These are phyloP conservation scores for Onthophagus taurus DNA, from an alignment of 1,140 invertebrate genomes.

Conservation along the genomic window DNA sequence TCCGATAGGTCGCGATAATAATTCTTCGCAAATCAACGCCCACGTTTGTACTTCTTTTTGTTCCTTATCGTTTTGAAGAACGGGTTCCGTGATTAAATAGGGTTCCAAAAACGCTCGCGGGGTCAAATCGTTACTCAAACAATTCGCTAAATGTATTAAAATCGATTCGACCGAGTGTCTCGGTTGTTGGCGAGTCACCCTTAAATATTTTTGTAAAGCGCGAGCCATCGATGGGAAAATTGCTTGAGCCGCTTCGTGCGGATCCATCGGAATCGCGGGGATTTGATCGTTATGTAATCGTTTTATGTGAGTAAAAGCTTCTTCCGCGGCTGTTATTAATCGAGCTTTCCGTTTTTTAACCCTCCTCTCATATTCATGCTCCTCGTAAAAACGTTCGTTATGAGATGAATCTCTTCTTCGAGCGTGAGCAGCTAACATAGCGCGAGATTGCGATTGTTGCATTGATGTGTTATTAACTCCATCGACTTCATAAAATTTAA, in stretches of 20 bases:
- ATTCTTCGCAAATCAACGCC: slow-evolving; percentile 86
- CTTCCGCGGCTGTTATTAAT: slow-evolving; percentile 86
- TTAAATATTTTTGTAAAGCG: slow-evolving; percentile 90
- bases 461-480: slow-evolving; percentile 62
- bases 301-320: slow-evolving; percentile 95
- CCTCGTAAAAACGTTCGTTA: slow-evolving; percentile 95
- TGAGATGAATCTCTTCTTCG: slow-evolving; percentile 74
- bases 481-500: slow-evolving; percentile 97
- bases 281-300: slow-evolving; percentile 57
- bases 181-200: slow-evolving; percentile 91
- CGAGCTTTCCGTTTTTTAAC: slow-evolving; percentile 84
- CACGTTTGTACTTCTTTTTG: slow-evolving; percentile 72
- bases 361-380: slow-evolving; percentile 90
- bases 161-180: slow-evolving; percentile 91
- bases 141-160: slow-evolving; percentile 72
- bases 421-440: slow-evolving; percentile 60
- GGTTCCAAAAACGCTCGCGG: slow-evolving; percentile 88
- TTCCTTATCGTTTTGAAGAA: slow-evolving; percentile 72
- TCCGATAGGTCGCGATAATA: slow-evolving; percentile 73
- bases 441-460: slow-evolving; percentile 53
- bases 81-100: slow-evolving; percentile 68
- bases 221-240: slow-evolving; percentile 94
- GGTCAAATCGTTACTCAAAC: slow-evolving; percentile 86
- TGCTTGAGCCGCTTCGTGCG: slow-evolving; percentile 91
- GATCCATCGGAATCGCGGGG: slow-evolving; percentile 70